Evolutionary conservation across 2,113 vertebrate genomes (phyloP).

Genomic region (Potamarius usumacintae): DNA sequence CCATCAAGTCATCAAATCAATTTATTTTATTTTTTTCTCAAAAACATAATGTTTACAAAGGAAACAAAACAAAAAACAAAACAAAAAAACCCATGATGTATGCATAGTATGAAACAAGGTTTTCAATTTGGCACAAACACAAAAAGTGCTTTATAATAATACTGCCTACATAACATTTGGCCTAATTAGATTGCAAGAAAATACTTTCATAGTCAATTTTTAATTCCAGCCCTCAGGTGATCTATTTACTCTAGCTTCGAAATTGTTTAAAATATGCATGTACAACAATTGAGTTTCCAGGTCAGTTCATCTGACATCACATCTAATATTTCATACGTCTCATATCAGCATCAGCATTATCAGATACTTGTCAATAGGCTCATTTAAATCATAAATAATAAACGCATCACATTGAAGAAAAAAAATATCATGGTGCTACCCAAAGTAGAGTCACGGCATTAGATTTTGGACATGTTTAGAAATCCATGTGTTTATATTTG

Average conservation of each 20-base stretch:
- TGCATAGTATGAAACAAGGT: conserved; percentile 56
- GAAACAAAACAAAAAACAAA: not conserved
- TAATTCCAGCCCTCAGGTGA: conserved; percentile 30
- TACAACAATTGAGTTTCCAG: not conserved
- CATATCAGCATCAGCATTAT: conserved; percentile 3
- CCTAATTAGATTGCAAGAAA: conserved; percentile 46
- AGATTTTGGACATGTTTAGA: not conserved
- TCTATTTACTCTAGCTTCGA: not conserved
- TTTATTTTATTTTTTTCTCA: conserved; percentile 22
- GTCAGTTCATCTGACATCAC: conserved; percentile 10
- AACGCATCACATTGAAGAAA: conserved; percentile 39
- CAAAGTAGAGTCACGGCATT: not conserved
- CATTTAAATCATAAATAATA: conserved; percentile 40
- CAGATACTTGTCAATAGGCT: conserved; percentile 29
- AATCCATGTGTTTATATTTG: conserved; percentile 34
- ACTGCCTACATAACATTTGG: conserved; percentile 61
- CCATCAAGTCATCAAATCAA: conserved; percentile 5
- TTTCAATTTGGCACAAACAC: conserved; percentile 72
- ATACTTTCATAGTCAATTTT: conserved; percentile 31
- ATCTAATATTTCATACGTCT: conserved; percentile 20
- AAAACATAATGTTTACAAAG: conserved; percentile 40
- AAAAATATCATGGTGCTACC: not conserved
- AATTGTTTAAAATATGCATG: not conserved
- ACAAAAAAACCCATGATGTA: conserved; percentile 19
- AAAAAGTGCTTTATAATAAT: conserved; percentile 74